A percentile compares a stretch with the other conserved stretches of the same genome.
These are phyloP conservation scores for Brachionus rotundiformis DNA, from an alignment of 1,140 invertebrate genomes.

Conservation along the genomic window DNA sequence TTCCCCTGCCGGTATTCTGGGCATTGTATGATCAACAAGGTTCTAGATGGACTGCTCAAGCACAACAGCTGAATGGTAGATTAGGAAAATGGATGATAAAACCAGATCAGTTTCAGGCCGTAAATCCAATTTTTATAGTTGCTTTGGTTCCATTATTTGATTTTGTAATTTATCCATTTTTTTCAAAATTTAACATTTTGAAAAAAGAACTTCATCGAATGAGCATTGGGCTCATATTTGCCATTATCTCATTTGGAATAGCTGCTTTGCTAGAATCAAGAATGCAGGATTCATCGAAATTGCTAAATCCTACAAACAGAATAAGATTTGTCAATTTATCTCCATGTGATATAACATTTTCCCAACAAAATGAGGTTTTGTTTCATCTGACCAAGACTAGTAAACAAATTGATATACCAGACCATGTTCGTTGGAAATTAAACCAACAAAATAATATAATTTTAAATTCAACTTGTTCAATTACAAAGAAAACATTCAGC, in stretches of 20 bases:
- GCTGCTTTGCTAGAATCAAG: slow-evolving; percentile 80
- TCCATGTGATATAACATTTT: slow-evolving; percentile 24
- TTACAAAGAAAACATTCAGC: not conserved
- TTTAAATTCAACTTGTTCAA: not conserved
- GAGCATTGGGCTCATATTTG: slow-evolving; percentile 77
- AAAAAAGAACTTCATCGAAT: slow-evolving; percentile 74
- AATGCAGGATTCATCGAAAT: slow-evolving; percentile 67
- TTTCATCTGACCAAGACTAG: not conserved
- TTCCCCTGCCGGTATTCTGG: slow-evolving; percentile 86
- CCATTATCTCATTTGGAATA: slow-evolving; percentile 78
- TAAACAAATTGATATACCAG: not conserved
- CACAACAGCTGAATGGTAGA: slow-evolving; percentile 81
- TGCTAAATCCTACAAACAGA: not conserved
- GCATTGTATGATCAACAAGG: slow-evolving; percentile 74
- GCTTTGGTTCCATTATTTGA: slow-evolving; percentile 84
- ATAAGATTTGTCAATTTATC: slow-evolving; percentile 28
- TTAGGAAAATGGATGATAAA: slow-evolving; percentile 67
- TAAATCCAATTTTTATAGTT: slow-evolving; percentile 83
- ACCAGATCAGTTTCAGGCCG: slow-evolving; percentile 62
- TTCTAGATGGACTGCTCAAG: slow-evolving; percentile 92
- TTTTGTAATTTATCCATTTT: slow-evolving; percentile 69
- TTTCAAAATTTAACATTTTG: slow-evolving; percentile 63
- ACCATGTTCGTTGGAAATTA: not conserved
- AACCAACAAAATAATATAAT: not conserved
- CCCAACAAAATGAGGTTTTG: not conserved